phyloP scores from a whole-genome alignment of 2,113 vertebrate species.

The Nibea coibor region DNA sequence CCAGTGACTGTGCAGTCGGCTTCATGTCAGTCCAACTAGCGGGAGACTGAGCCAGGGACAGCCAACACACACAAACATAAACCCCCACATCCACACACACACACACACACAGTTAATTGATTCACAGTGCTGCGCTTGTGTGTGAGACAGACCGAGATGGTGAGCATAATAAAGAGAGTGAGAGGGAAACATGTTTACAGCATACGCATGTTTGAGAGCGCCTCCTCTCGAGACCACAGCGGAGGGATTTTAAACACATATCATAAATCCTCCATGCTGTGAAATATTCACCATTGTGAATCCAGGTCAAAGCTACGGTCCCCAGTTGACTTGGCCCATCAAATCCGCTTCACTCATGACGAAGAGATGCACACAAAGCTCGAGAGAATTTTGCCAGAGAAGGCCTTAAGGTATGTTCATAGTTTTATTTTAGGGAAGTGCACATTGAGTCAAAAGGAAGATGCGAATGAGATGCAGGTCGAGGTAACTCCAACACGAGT shows the following conservation, averaged over 20 bases:
- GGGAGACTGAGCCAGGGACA: not conserved
- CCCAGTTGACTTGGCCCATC: conserved; percentile 27
- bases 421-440: not conserved
- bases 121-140: not conserved
- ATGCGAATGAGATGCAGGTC: conserved; percentile 12
- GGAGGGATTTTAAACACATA: conserved; percentile 21
- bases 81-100: not conserved
- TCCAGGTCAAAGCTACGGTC: conserved; percentile 43
- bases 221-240: not conserved
- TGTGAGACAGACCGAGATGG: not conserved
- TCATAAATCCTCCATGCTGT: conserved; percentile 15
- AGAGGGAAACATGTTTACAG: conserved; percentile 3
- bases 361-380: not conserved
- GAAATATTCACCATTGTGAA: conserved; percentile 33
- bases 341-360: conserved; percentile 27
- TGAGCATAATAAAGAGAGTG: not conserved
- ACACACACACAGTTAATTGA: conserved; percentile 7
- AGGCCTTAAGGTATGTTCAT: conserved; percentile 20
- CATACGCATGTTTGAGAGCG: not conserved
- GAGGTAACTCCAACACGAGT: conserved; percentile 3
- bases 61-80: conserved; percentile 2
- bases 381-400: not conserved
- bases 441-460: conserved; percentile 26
- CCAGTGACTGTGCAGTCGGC: conserved; percentile 3
- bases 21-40: conserved; percentile 4